Conservation (phyloP, 37 sponge, comb jelly and placozoan genomes). For the Geodia barretti region DNA sequence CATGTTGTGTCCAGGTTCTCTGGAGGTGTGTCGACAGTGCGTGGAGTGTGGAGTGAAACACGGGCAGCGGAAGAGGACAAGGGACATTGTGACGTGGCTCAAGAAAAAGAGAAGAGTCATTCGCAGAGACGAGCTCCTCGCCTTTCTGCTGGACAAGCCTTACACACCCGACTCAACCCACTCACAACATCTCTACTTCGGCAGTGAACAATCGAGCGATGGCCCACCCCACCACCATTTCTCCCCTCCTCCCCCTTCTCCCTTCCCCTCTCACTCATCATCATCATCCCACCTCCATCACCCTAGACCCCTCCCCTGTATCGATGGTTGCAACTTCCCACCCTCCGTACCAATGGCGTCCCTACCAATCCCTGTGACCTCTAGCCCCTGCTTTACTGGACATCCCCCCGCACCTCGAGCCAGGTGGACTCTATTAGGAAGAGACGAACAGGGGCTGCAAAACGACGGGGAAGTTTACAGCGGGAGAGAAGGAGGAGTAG, state of each 20-base stretch:
- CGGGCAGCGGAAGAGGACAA: slow-evolving; percentile 67
- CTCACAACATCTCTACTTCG: neutral
- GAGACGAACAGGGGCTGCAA: slow-evolving; percentile 29
- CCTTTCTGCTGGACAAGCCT: slow-evolving; percentile 71
- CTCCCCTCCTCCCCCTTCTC: neutral
- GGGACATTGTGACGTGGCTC: slow-evolving; percentile 75
- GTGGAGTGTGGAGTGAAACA: slow-evolving; percentile 69
- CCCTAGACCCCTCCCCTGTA: neutral
- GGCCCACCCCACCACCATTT: neutral
- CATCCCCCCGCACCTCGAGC: slow-evolving; percentile 20
- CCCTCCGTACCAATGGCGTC: neutral
- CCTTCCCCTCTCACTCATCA: neutral
- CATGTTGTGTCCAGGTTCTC: too few relatives aligned
- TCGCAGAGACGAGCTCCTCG: slow-evolving; percentile 74
- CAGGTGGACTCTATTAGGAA: slow-evolving; percentile 39
- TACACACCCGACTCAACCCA: slow-evolving; percentile 27
- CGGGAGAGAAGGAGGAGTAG: neutral
- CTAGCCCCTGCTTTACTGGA: slow-evolving; percentile 11
- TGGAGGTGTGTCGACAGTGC: slow-evolving; percentile 75
- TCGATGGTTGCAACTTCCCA: neutral
- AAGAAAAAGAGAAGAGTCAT: slow-evolving; percentile 74
- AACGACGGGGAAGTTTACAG: neutral
- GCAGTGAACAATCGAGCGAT: neutral
- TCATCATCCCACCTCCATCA: too few relatives aligned
- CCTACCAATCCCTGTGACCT: neutral